Evolutionary conservation across 64 coral and sea anemone species (phyloP), one percentile per base, ranked within the genome.

Genomic region (Montipora sp.): DNA sequence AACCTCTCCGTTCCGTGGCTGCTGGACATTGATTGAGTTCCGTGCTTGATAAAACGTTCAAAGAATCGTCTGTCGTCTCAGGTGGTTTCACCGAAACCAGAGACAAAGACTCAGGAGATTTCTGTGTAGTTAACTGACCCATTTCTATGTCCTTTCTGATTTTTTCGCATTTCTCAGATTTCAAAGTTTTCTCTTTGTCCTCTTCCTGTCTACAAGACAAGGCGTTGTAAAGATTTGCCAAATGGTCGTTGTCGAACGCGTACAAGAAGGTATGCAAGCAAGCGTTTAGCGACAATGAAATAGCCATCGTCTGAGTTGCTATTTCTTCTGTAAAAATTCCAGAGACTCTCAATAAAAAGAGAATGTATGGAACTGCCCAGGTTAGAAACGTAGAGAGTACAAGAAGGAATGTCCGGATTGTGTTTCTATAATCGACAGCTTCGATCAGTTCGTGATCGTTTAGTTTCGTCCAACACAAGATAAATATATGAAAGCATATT

Each of bases 221-320:
- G 13, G 95, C 89, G 22, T 89, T 92, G 71, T 98, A 98, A 0
- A 98, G 91, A 76, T 94, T 91, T 71, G 94, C 95, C 9, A 98
- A 44, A 72, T 94, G 68, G 44, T 98, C 95, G 65, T 98, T 98
- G 48, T 98, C 95, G 6, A 94, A 98, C 10, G 95, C 81, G 82
- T 94, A 98, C 46, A 98, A 73, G 90, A 98, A 98, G 8, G 95
- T 89, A 48, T 98, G 95, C 27, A 98, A 81, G 57, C 95, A 98
- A 22, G 95, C 88, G 59, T 98, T 98, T 24, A 98, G 22, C 47
- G 95, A 87, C 51, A 98, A 53, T 5, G 95, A 87, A 63, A 98
- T 94, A 50, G 95, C 93, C 80, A 94, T 79, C 1, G 89, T 92
- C 21, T 94, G 92, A 89, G 94, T 98, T 7, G 95, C 92, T 15